Base-by-base conservation (phyloP, 2,113 vertebrate genomes). In the Equus przewalskii region DNA sequence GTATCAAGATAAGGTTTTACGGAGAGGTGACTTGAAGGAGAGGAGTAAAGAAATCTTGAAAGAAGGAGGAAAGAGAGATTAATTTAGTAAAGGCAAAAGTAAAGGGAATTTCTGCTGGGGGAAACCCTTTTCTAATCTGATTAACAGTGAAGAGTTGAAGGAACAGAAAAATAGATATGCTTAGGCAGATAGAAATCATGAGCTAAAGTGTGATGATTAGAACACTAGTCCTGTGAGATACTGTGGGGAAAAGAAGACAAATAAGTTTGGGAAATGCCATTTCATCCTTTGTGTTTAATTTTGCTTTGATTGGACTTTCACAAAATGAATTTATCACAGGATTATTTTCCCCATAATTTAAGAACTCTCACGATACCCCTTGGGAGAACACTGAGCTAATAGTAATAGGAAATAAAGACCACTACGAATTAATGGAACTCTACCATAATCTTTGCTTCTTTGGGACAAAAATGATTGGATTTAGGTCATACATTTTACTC, bases 281-380 rank as follows among this genome's bases (percentile, higher is more conserved):
- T 94, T 46, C 36, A 80, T 94, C 80, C 69, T 94, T 95, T 92
- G 80, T 93, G 91, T 93, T 95, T 97, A 92, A 94, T 95, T 98
- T 96, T 80, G 24, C 65, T 92, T 94, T 97, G 97, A 92, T 80
- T 97, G 95, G 89, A 90, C 88, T 95, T 94, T 84, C 12, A 93
- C 75, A 83, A 95, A 96, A 87, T 94, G 83, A 96, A 89, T 86
- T 96, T 86, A 90, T 96, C 58, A 92, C 67, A 83, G 94, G 94
- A 96, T 94, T 96, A 94, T 96, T 97, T 97, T 96, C 26, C 30
- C 49, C 73, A 70, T 94, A 96, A 95, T 83, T 97, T 97, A 90
- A 96, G 76, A 98, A 94, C 44, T 46, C 41, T 73, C 22, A 81
- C 62, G 78, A 65, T 67, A 86, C 26, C 46, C 62, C 44, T 83